Conservation (phyloP, 2,113 vertebrate species). For the Cephalopterus ornatus region DNA sequence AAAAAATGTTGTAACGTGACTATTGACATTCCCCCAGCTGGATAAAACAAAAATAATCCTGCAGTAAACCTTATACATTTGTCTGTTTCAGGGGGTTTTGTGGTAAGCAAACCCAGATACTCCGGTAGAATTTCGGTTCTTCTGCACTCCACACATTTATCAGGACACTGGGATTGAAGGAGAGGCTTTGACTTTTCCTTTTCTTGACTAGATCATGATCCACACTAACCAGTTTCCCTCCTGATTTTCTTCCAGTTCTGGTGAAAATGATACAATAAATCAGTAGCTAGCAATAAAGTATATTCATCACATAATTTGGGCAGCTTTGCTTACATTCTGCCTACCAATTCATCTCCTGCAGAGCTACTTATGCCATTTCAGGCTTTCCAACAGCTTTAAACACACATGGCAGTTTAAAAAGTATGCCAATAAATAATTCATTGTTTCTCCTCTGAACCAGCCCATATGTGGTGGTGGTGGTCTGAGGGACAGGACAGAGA, state of each 20-base stretch:
- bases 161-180: neutral
- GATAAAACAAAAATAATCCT: neutral
- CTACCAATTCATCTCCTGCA: neutral
- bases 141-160: neutral
- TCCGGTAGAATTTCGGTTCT: neutral
- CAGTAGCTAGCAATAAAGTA: neutral
- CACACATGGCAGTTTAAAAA: neutral
- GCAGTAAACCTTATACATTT: neutral
- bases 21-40: neutral
- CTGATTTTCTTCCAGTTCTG: neutral
- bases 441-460: neutral
- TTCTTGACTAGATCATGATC: neutral
- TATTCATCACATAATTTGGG: neutral
- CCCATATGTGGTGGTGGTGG: neutral
- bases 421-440: conserved; percentile 15
- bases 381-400: neutral
- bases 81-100: neutral
- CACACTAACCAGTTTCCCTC: neutral
- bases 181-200: neutral
- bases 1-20: neutral
- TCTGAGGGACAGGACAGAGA: neutral
- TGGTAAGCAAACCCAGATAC: neutral
- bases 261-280: neutral
- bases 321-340: neutral
- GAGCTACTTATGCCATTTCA: neutral